These are phyloP conservation scores for Crotalus helleri DNA, from an alignment of 2,113 vertebrate genomes.

Conservation along the genomic window DNA sequence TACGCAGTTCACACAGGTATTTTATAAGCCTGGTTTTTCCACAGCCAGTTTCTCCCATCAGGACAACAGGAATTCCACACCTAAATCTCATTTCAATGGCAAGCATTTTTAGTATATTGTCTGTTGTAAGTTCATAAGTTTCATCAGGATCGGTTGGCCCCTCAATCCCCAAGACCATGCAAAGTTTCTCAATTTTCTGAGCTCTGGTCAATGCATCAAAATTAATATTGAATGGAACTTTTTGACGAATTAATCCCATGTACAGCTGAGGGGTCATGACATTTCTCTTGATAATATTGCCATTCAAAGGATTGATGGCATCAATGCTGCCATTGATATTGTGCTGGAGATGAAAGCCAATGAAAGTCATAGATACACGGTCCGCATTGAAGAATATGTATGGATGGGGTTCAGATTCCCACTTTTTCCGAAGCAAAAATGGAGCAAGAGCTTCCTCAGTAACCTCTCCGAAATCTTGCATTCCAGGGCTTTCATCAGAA, in stretches of 20 bases:
- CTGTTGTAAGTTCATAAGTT: conserved; percentile 90
- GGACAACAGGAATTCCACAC: conserved; percentile 90
- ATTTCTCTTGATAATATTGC: conserved; percentile 74
- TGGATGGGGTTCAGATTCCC: conserved; percentile 94
- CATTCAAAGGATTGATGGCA: conserved; percentile 74
- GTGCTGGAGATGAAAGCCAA: conserved; percentile 84
- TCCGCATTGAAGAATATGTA: conserved; percentile 95
- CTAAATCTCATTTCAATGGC: conserved; percentile 95
- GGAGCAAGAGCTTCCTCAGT: conserved; percentile 85
- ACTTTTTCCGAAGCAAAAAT: conserved; percentile 86
- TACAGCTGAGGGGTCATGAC: conserved; percentile 79
- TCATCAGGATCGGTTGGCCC: conserved; percentile 85
- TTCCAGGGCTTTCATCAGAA: conserved; percentile 87
- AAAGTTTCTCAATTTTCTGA: conserved; percentile 83
- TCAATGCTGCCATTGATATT: conserved; percentile 64
- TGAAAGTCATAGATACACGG: conserved; percentile 88
- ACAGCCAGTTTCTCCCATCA: conserved; percentile 97
- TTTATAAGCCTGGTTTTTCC: conserved; percentile 92
- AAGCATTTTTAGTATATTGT: conserved; percentile 91
- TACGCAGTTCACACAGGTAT: conserved; percentile 83
- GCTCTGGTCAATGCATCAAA: conserved; percentile 80
- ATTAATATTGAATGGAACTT: conserved; percentile 86
- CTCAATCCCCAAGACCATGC: conserved; percentile 81
- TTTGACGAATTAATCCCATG: conserved; percentile 73
- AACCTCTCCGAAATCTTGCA: conserved; percentile 43